Base-by-base conservation (phyloP, 2,888 invertebrate species). In the Ashinkailepas kermadecensis region DNA sequence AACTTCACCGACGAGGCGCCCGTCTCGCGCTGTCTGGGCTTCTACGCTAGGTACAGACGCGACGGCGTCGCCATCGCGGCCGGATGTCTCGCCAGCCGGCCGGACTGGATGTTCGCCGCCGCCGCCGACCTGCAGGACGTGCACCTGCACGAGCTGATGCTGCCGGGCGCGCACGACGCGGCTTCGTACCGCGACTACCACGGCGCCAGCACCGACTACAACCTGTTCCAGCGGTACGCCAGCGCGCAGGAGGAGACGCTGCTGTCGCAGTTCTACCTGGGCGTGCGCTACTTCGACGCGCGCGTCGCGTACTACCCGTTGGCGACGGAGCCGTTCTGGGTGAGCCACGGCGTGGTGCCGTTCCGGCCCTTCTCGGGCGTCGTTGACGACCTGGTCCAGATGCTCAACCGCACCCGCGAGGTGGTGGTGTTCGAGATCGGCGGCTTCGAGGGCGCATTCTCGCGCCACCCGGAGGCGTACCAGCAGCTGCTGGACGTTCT, bases 191-290 rank as follows among this genome's bases (percentile, higher is more conserved):
- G 7, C 54, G 18, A 39, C 74, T 74, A 74, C 74, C 4, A 9
- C 1, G 74, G 74, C 18, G 9, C 15, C 18, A 54, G 15, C 8
- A 39, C 74, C 18, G 74, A 74, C 21, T 18, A 74, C 18, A 23
- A 54, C 25, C 74, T 74, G 13, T 25, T 54, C 15, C 15, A 18
- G 74, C 39, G 74, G 8, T 74, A 74, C 54, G 74, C 74, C 18
- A 23, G 23, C 8, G 74, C 74, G 54, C 74, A 74, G 54, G 74
- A 74, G 74, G 74, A 74, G 74, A 15, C 74, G 15, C 74, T 74
- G 18, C 74, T 74, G 54, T 6, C 54, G 3, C 74, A 74, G 74
- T 74, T 74, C 74, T 74, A 18, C 54, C 39, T 74, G 39, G 74
- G 74, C 18, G 74, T 13, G 15, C 39, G 74, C 4, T 54, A 74